A percentile compares a stretch with the other conserved stretches of the same genome.
Conservation (phyloP, 2,888 invertebrate genomes). For the Xanthorhoe designata region DNA sequence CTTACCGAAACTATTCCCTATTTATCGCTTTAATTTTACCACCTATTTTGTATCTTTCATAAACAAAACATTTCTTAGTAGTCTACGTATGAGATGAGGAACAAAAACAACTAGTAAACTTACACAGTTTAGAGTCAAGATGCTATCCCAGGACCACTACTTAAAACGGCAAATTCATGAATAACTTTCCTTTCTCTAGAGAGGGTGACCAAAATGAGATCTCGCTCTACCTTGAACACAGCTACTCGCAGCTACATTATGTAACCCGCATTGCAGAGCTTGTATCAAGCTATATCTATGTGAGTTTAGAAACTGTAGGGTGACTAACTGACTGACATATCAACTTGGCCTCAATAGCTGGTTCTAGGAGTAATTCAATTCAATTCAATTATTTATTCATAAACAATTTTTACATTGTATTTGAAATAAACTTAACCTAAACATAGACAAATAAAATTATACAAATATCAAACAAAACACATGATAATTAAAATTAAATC, state of each 20-base stretch:
- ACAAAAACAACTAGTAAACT: conserved; percentile 6
- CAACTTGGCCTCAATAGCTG: conserved; percentile 33
- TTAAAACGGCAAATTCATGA: conserved; percentile 20
- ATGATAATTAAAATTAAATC: too few species aligned
- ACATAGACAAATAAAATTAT: too few species aligned
- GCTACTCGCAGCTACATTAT: conserved; percentile 31
- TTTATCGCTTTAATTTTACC: not conserved
- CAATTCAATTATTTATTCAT: too few species aligned
- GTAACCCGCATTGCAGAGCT: conserved; percentile 38
- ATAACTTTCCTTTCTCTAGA: conserved; percentile 34
- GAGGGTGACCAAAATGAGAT: conserved; percentile 35
- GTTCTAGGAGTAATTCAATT: conserved; percentile 22
- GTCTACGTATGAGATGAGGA: conserved; percentile 3
- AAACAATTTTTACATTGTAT: too few species aligned
- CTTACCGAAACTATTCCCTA: not conserved
- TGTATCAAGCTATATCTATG: conserved; percentile 28
- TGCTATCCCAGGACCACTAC: conserved; percentile 7
- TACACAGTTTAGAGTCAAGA: not conserved
- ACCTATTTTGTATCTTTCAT: not conserved
- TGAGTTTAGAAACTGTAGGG: conserved; percentile 32
- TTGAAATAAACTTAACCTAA: too few species aligned
- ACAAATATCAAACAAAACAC: too few species aligned
- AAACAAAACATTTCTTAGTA: not conserved
- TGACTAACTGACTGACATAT: conserved; percentile 34
- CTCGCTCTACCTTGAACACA: conserved; percentile 37